These are phyloP conservation scores for Drosophila incognita DNA, from an alignment of 2,888 invertebrate genomes.

Conservation along the genomic window DNA sequence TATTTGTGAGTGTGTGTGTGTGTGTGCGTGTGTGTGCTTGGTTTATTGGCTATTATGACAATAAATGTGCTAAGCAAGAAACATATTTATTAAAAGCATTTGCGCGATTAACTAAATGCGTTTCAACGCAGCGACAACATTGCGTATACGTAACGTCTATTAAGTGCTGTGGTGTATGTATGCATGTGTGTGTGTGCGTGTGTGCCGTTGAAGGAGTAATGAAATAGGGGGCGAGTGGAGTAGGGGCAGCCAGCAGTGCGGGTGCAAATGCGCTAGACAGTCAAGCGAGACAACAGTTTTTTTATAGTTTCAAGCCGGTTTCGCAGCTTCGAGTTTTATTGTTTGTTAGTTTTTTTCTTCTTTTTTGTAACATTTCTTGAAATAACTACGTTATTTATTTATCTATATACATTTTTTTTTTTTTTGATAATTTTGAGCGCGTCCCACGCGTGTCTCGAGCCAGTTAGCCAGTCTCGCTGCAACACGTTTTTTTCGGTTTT, in stretches of 20 bases:
- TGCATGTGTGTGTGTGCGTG: not conserved
- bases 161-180: conserved; percentile 3
- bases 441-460: conserved; percentile 57
- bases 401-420: conserved; percentile 7
- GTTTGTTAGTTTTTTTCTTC: conserved; percentile 35
- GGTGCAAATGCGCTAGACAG: conserved; percentile 67
- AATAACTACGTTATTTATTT: conserved; percentile 41
- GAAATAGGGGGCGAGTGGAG: not conserved
- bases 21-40: conserved; percentile 30
- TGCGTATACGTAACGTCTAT: conserved; percentile 66
- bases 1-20: conserved; percentile 2
- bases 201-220: not conserved
- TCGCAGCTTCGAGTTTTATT: conserved; percentile 36
- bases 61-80: conserved; percentile 55
- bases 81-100: conserved; percentile 71
- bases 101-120: conserved; percentile 73
- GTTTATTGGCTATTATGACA: conserved; percentile 72
- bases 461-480: conserved; percentile 4
- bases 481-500: conserved; percentile 55
- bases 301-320: conserved; percentile 52
- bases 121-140: conserved; percentile 39
- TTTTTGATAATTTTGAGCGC: conserved; percentile 34
- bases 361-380: conserved; percentile 40
- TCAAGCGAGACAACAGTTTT: conserved; percentile 27
- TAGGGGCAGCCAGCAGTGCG: conserved; percentile 28